phyloP scores from a whole-genome alignment of 2,797 vertebrate genomes.

The Steatocranus sp. region DNA sequence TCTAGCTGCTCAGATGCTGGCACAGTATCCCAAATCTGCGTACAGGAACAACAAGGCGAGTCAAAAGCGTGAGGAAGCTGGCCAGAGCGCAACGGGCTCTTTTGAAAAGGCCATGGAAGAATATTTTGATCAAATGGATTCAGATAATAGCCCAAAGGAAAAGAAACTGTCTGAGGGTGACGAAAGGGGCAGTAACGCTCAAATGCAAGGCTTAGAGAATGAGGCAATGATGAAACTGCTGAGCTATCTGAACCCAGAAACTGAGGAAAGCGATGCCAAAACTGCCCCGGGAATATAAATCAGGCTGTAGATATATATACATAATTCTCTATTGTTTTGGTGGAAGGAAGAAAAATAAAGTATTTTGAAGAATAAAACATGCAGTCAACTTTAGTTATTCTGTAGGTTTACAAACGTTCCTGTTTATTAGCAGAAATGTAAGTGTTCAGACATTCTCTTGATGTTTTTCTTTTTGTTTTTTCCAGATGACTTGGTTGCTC shows the following conservation, averaged over 20 bases:
- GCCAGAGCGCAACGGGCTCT: constrained; percentile 61
- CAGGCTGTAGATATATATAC: constrained; percentile 20
- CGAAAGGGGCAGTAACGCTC: constrained; percentile 57
- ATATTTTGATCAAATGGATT: constrained; percentile 77
- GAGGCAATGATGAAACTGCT: constrained; percentile 86
- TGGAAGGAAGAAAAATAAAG: constrained; percentile 44
- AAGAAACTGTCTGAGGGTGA: constrained; percentile 70
- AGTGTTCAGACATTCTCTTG: constrained; percentile 57
- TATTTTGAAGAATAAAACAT: constrained; percentile 66
- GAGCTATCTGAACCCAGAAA: constrained; percentile 86
- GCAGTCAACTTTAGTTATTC: constrained; percentile 46
- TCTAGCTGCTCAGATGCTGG: constrained; percentile 80
- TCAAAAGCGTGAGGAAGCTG: constrained; percentile 68
- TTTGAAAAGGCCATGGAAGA: constrained; percentile 80
- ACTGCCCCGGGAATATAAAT: constrained; percentile 74
- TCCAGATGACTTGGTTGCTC: constrained; percentile 33
- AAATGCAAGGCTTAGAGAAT: constrained; percentile 78
- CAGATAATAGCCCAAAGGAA: constrained; percentile 58
- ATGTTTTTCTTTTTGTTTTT: constrained; percentile 30
- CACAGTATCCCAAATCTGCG: constrained; percentile 76
- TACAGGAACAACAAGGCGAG: constrained; percentile 36
- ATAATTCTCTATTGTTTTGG: constrained; percentile 39
- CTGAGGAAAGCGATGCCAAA: constrained; percentile 77
- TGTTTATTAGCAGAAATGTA: constrained; percentile 44
- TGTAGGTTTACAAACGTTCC: constrained; percentile 47